Evolutionary conservation across 2,797 vertebrate species (phyloP).

Genomic region (Amblyopsis hoosieri): DNA sequence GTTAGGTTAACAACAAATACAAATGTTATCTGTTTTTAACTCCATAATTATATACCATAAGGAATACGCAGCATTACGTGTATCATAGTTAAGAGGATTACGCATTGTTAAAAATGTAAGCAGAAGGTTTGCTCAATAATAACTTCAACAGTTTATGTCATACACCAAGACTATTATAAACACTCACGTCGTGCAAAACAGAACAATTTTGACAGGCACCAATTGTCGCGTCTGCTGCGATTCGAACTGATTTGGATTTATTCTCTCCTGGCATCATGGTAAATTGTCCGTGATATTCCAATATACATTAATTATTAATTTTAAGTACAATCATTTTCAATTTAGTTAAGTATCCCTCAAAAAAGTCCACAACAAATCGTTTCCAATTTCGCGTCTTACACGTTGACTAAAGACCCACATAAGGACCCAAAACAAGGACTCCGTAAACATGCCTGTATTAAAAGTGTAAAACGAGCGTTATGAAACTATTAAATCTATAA

Average conservation of each 20-base stretch:
- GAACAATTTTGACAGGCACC: constrained; percentile 85
- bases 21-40: too few relatives aligned
- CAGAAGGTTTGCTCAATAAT: too few relatives aligned
- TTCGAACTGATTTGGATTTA: constrained; percentile 75
- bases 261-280: constrained; percentile 95
- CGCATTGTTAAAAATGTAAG: too few relatives aligned
- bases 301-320: background rate
- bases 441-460: constrained; percentile 37
- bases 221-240: constrained; percentile 77
- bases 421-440: constrained; percentile 40
- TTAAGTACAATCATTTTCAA: background rate
- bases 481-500: accelerated
- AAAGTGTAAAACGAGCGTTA: background rate
- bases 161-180: background rate
- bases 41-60: too few relatives aligned
- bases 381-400: constrained; percentile 72
- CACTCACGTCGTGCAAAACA: constrained; percentile 77
- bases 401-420: constrained; percentile 75
- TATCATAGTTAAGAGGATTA: too few relatives aligned
- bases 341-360: background rate
- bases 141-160: too few relatives aligned
- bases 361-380: constrained; percentile 61
- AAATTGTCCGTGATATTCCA: constrained; percentile 12
- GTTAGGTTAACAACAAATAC: background rate
- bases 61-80: too few relatives aligned